Evolutionary conservation across 2,797 vertebrate species (phyloP).

Genomic region (Lepidocolaptes lacrymiger): DNA sequence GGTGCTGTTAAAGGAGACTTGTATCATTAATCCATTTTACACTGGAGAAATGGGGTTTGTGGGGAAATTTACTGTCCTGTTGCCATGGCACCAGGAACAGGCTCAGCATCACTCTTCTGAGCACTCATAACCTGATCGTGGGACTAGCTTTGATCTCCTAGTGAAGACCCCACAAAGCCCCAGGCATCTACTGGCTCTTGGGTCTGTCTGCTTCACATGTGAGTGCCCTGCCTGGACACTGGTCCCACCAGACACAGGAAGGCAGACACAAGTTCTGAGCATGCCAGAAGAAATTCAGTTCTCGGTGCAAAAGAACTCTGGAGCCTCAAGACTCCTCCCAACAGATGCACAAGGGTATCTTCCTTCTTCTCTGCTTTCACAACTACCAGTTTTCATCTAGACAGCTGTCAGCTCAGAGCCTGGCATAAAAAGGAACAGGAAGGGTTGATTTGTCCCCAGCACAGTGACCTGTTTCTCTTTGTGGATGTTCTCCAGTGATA

Average conservation of each 20-base stretch:
- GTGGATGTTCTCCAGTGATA: background rate
- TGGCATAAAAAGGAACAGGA: background rate
- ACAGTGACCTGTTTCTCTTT: background rate
- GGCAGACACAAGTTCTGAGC: background rate
- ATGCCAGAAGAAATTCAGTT: background rate
- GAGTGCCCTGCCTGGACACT: background rate
- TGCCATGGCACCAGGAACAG: background rate
- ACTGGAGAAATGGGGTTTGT: background rate
- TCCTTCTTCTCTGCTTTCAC: background rate
- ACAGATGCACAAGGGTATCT: background rate
- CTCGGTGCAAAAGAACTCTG: background rate
- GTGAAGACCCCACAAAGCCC: background rate
- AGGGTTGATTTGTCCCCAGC: background rate
- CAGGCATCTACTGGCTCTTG: background rate
- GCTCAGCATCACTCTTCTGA: background rate
- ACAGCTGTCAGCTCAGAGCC: background rate
- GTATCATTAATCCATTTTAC: slow-evolving; percentile 10
- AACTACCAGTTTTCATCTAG: background rate
- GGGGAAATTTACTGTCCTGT: background rate
- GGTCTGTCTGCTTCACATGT: background rate
- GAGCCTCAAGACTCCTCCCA: background rate
- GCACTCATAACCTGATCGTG: background rate
- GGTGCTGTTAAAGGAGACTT: background rate
- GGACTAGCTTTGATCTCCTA: background rate
- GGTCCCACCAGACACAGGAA: background rate